Percentiles rank a stretch among this genome's conserved stretches.
Evolutionary conservation across 35 echinoderm and acorn worm genomes (phyloP).

Genomic region (Patiria miniata): DNA sequence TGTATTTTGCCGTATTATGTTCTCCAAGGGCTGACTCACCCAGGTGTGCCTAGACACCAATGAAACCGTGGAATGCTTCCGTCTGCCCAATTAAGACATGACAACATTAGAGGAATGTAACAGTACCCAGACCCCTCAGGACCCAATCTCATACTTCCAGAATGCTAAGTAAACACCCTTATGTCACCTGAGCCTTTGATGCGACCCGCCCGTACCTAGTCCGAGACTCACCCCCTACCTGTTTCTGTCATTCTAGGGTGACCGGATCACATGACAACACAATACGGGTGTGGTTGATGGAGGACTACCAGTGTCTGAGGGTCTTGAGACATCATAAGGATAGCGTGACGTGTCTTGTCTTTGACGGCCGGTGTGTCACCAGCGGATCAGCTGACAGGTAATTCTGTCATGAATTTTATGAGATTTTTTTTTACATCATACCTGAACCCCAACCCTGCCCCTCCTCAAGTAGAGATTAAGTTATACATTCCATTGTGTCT

Average conservation of each 20-base stretch:
- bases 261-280: slow-evolving; percentile 93
- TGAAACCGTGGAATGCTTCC: not conserved
- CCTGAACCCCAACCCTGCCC: not conserved
- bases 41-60: not conserved
- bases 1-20: not conserved
- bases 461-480: not conserved
- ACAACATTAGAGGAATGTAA: slow-evolving; percentile 16
- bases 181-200: slow-evolving; percentile 5
- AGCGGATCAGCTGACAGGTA: slow-evolving; percentile 93
- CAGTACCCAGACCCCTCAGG: not conserved
- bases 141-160: not conserved
- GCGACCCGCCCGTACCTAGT: not conserved
- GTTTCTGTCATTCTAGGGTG: slow-evolving; percentile 60
- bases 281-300: slow-evolving; percentile 85
- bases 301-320: slow-evolving; percentile 54
- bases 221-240: slow-evolving; percentile 1
- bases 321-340: slow-evolving; percentile 67
- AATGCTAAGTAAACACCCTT: not conserved
- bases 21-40: not conserved
- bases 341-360: slow-evolving; percentile 79
- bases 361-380: slow-evolving; percentile 66
- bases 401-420: slow-evolving; percentile 1
- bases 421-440: not conserved
- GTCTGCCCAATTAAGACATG: not conserved
- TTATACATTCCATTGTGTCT: not conserved